phyloP scores from a whole-genome alignment of 1,140 invertebrate species.

The Microplitis demolitor region DNA sequence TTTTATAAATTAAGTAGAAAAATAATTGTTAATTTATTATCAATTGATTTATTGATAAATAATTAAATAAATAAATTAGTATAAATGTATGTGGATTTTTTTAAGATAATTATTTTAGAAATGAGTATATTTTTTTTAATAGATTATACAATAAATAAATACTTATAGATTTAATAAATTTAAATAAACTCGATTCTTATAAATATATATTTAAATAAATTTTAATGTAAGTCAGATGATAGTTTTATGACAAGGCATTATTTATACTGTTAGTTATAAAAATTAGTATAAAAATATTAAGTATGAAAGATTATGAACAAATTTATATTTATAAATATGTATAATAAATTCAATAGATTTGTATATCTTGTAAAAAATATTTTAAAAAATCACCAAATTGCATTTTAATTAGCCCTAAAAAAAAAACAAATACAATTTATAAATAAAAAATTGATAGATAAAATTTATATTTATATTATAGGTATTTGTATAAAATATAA shows the following conservation, averaged over 20 bases:
- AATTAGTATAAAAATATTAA: neutral
- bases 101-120: no score
- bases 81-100: no score
- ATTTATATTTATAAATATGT: neutral
- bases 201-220: neutral
- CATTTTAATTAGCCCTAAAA: no score
- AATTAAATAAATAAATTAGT: no score
- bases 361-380: neutral
- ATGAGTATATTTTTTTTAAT: neutral
- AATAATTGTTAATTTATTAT: no score
- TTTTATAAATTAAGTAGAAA: no score
- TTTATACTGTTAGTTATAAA: slow-evolving; percentile 38
- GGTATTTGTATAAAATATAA: neutral
- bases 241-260: slow-evolving; percentile 30
- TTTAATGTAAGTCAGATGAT: neutral
- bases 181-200: no score
- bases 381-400: no score
- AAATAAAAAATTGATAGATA: neutral
- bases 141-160: neutral
- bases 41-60: no score
- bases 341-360: neutral
- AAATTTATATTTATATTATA: neutral
- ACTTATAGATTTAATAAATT: no score
- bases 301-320: neutral
- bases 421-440: no score